phyloP scores from a whole-genome alignment of 1,140 invertebrate genomes.

The Stegodyphus dumicola region DNA sequence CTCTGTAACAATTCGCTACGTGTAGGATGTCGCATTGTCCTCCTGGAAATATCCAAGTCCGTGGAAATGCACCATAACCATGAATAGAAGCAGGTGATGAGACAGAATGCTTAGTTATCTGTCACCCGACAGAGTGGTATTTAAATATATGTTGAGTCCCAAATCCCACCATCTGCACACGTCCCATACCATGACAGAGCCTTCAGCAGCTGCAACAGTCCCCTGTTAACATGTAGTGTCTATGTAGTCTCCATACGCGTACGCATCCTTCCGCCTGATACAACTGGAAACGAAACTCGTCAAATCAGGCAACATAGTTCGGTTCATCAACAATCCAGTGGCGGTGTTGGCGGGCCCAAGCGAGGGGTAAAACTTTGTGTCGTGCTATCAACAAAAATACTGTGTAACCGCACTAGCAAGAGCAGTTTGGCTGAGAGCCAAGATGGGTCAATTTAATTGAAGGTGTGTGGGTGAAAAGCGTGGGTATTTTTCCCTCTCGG shows the following conservation, averaged over 20 bases:
- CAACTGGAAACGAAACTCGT: not conserved
- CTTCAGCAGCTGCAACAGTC: not conserved
- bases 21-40: not conserved
- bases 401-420: too few relatives aligned
- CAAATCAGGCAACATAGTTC: not conserved
- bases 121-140: not conserved
- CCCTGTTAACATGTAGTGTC: not conserved
- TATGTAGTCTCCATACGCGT: not conserved
- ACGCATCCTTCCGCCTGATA: not conserved
- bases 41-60: not conserved
- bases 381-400: not conserved
- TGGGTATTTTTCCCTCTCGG: too few relatives aligned
- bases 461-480: too few relatives aligned
- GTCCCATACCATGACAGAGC: not conserved
- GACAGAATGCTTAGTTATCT: not conserved
- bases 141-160: not conserved
- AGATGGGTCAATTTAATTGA: too few relatives aligned
- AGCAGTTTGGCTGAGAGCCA: too few relatives aligned
- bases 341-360: not conserved
- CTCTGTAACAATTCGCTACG: not conserved
- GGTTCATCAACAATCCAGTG: not conserved
- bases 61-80: not conserved
- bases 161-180: not conserved
- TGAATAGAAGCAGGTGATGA: not conserved
- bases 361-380: not conserved